These are phyloP conservation scores for Phocides pigmalion DNA, from an alignment of 1,140 invertebrate species.

Conservation along the genomic window DNA sequence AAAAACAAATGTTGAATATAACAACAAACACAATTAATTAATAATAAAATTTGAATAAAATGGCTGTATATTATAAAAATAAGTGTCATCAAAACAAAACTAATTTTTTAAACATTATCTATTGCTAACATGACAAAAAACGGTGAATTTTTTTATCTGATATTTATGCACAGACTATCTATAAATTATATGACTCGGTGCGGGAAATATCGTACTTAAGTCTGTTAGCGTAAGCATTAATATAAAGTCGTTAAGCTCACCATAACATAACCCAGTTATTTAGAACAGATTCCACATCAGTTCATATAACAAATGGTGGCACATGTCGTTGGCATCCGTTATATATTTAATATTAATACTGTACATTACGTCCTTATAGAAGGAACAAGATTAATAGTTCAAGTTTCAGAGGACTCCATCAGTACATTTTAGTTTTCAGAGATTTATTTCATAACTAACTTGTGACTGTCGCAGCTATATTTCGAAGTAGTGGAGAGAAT, in stretches of 20 bases:
- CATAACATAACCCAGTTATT: conserved; percentile 9
- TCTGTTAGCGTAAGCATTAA: not conserved
- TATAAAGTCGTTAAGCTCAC: not conserved
- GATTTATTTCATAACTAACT: conserved; percentile 39
- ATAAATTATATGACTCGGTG: too few species aligned
- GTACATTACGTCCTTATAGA: conserved; percentile 38
- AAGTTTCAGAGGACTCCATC: conserved; percentile 37
- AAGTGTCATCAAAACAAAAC: too few species aligned
- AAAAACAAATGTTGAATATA: too few species aligned
- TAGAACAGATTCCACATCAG: conserved; percentile 10
- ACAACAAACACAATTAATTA: too few species aligned
- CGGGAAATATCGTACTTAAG: not conserved
- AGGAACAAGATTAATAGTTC: conserved; percentile 38
- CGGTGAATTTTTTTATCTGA: too few species aligned
- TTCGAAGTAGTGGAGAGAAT: conserved; percentile 5
- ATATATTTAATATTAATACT: conserved; percentile 44
- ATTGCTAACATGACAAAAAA: too few species aligned
- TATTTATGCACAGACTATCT: too few species aligned
- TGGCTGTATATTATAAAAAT: too few species aligned
- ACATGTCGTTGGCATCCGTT: conserved; percentile 26
- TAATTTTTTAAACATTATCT: too few species aligned
- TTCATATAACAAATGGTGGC: conserved; percentile 24
- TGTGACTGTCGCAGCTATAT: conserved; percentile 5
- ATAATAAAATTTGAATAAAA: too few species aligned
- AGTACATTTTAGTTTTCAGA: conserved; percentile 33